These are phyloP conservation scores for Zaprionus lachaisei DNA, from an alignment of 1,140 invertebrate species.

Conservation along the genomic window DNA sequence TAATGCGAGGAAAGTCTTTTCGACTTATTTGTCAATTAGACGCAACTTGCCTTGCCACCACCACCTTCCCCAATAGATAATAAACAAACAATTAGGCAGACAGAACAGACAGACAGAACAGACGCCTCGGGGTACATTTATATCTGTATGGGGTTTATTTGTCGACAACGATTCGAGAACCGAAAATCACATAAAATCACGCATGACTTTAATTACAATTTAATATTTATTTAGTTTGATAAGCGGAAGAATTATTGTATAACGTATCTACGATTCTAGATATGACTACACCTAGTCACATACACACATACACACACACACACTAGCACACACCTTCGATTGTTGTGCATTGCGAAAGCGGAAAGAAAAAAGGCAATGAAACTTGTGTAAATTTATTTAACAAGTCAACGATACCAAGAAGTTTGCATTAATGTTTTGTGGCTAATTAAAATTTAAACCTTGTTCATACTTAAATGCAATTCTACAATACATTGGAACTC, in stretches of 20 bases:
- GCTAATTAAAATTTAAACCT: slow-evolving; percentile 68
- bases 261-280: slow-evolving; percentile 54
- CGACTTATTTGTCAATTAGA: slow-evolving; percentile 80
- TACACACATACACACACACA: slow-evolving; percentile 14
- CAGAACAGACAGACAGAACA: no score
- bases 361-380: neutral
- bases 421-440: slow-evolving; percentile 27
- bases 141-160: slow-evolving; percentile 40
- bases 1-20: slow-evolving; percentile 69
- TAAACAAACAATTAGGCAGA: slow-evolving; percentile 72
- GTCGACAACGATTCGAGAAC: slow-evolving; percentile 44
- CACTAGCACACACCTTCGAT: slow-evolving; percentile 4
- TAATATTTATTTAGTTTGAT: slow-evolving; percentile 83
- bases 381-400: slow-evolving; percentile 71
- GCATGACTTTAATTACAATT: slow-evolving; percentile 84
- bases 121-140: neutral
- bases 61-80: slow-evolving; percentile 50
- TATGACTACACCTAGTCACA: slow-evolving; percentile 67
- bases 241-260: slow-evolving; percentile 70
- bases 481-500: neutral
- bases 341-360: neutral
- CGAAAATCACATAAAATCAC: slow-evolving; percentile 45
- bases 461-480: slow-evolving; percentile 38
- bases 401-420: slow-evolving; percentile 58
- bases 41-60: slow-evolving; percentile 17